These are phyloP conservation scores for Semnornis frantzii DNA, from an alignment of 2,113 vertebrate genomes.

Conservation along the genomic window DNA sequence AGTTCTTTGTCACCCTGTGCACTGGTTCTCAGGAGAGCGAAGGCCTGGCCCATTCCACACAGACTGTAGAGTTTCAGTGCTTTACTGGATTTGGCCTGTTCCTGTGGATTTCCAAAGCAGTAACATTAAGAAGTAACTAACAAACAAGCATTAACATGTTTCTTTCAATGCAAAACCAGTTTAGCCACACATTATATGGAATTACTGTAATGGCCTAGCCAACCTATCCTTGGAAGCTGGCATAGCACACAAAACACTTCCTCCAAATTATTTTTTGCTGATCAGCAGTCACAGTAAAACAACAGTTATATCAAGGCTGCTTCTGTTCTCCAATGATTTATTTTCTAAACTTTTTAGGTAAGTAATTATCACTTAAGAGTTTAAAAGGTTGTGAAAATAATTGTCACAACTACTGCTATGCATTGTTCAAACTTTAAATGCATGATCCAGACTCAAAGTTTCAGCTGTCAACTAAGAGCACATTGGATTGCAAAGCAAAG, in stretches of 20 bases:
- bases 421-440: background rate
- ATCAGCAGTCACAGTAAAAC: background rate
- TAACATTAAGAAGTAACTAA: background rate
- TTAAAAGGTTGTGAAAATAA: background rate
- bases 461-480: background rate
- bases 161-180: background rate
- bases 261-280: background rate
- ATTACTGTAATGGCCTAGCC: too few relatives aligned
- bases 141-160: background rate
- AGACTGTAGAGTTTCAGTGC: rapidly evolving
- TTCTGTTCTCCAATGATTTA: background rate
- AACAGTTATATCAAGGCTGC: background rate
- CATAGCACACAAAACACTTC: background rate
- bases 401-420: background rate
- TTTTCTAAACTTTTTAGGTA: background rate
- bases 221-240: too few relatives aligned
- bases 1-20: rapidly evolving
- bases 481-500: background rate
- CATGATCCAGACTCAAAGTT: background rate
- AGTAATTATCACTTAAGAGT: background rate
- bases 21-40: background rate
- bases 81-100: rapidly evolving
- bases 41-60: background rate
- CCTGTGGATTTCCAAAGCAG: background rate
- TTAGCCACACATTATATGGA: background rate